Conservation (phyloP, 2,888 invertebrate genomes). For the Archips crataeganus region DNA sequence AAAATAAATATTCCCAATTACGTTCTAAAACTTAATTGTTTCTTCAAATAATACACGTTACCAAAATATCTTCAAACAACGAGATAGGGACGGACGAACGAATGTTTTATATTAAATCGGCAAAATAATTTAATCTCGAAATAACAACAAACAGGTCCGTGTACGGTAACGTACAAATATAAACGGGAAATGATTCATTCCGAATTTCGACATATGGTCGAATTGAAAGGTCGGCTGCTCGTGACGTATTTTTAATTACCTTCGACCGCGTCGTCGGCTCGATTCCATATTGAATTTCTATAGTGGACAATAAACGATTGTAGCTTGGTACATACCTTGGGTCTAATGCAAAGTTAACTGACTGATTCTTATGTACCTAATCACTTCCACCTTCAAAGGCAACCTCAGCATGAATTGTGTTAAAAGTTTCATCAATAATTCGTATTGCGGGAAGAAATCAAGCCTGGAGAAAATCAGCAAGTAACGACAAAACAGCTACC, state of each 20-base stretch:
- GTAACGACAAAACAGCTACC: slow-evolving; percentile 1
- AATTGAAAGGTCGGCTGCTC: slow-evolving; percentile 82
- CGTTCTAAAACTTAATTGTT: not conserved
- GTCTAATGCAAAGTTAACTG: slow-evolving; percentile 53
- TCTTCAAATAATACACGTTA: slow-evolving; percentile 3
- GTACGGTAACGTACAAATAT: slow-evolving; percentile 69
- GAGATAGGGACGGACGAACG: not conserved
- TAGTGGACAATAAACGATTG: slow-evolving; percentile 78
- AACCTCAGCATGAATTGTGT: slow-evolving; percentile 48
- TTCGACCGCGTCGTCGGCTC: slow-evolving; percentile 73
- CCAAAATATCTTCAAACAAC: slow-evolving; percentile 20
- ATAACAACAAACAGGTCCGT: slow-evolving; percentile 55
- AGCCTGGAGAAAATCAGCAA: not conserved
- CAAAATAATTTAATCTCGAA: slow-evolving; percentile 52
- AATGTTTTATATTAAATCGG: slow-evolving; percentile 47
- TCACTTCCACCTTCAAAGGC: slow-evolving; percentile 55
- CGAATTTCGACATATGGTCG: slow-evolving; percentile 82
- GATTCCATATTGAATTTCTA: slow-evolving; percentile 77
- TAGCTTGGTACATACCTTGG: slow-evolving; percentile 53
- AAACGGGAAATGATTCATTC: slow-evolving; percentile 82
- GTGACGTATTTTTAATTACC: slow-evolving; percentile 86
- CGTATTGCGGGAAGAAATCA: not conserved
- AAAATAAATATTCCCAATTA: not conserved
- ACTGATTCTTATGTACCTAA: slow-evolving; percentile 49
- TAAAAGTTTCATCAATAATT: not conserved